Evolutionary conservation across 2,888 invertebrate species (phyloP).

Genomic region (Agrenia bidenticulata): DNA sequence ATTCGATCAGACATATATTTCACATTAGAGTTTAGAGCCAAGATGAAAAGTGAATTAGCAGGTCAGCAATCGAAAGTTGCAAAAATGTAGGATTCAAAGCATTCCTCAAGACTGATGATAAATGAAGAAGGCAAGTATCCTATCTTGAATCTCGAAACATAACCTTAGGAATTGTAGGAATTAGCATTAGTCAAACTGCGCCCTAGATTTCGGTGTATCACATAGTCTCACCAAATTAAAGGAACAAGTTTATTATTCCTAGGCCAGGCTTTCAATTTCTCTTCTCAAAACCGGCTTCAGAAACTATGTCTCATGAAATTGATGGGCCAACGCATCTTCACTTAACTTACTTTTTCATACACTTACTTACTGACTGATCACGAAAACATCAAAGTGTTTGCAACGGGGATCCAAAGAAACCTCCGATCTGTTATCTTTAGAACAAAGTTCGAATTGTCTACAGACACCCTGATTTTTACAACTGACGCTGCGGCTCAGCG

Average conservation of each 20-base stretch:
- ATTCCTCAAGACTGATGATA: not conserved
- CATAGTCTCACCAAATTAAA: not conserved
- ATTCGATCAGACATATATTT: no score
- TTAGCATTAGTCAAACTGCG: not conserved
- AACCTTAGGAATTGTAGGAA: not conserved
- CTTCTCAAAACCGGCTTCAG: constrained; percentile 29
- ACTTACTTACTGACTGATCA: not conserved
- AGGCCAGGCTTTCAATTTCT: constrained; percentile 9
- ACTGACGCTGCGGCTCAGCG: no score
- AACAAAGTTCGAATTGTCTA: no score
- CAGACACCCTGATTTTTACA: no score
- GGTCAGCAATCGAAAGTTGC: constrained; percentile 7
- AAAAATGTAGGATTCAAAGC: constrained; percentile 1
- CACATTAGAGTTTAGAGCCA: no score
- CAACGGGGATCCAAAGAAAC: no score
- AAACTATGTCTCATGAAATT: constrained; percentile 24
- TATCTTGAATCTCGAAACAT: not conserved
- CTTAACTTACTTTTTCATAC: not conserved
- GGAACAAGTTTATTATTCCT: not conserved
- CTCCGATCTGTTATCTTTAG: no score
- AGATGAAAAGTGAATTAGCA: constrained; percentile 7
- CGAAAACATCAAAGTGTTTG: no score
- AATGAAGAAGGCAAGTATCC: not conserved
- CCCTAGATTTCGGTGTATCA: no score
- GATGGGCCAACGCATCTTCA: constrained; percentile 2